These are phyloP conservation scores for Lagodon rhomboides DNA, from an alignment of 2,797 vertebrate genomes.

Conservation along the genomic window DNA sequence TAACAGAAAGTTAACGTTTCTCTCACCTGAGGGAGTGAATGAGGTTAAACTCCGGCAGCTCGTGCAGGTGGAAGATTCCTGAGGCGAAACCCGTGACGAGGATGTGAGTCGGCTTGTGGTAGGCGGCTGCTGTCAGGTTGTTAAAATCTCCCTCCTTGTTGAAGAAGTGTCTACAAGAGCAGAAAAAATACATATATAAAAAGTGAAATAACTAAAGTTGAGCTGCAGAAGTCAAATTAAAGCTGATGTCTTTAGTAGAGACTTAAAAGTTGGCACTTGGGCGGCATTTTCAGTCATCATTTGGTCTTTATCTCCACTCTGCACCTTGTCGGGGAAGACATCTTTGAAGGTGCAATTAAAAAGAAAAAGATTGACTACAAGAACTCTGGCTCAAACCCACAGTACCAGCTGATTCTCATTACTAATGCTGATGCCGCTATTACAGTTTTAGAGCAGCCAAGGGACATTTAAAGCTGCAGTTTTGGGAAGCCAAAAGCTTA, in stretches of 20 bases:
- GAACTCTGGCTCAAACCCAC: background rate
- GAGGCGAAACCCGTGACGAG: constrained; percentile 96
- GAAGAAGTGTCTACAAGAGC: constrained; percentile 90
- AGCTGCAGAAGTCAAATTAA: background rate
- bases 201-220: background rate
- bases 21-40: constrained; percentile 95
- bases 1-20: background rate
- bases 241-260: background rate
- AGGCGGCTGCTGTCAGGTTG: constrained; percentile 90
- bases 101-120: constrained; percentile 91
- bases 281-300: background rate
- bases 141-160: constrained; percentile 97
- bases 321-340: background rate
- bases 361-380: background rate
- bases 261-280: background rate
- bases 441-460: constrained; percentile 22
- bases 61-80: constrained; percentile 97
- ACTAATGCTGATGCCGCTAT: constrained; percentile 19
- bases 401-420: background rate
- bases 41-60: constrained; percentile 95
- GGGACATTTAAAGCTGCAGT: constrained; percentile 2
- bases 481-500: constrained; percentile 22
- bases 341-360: background rate
- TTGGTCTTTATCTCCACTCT: background rate
- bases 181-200: background rate